A percentile compares a stretch with the other conserved stretches of the same genome.
Conservation (phyloP, 2,888 invertebrate genomes). For the Gymnosoma rotundatum region DNA sequence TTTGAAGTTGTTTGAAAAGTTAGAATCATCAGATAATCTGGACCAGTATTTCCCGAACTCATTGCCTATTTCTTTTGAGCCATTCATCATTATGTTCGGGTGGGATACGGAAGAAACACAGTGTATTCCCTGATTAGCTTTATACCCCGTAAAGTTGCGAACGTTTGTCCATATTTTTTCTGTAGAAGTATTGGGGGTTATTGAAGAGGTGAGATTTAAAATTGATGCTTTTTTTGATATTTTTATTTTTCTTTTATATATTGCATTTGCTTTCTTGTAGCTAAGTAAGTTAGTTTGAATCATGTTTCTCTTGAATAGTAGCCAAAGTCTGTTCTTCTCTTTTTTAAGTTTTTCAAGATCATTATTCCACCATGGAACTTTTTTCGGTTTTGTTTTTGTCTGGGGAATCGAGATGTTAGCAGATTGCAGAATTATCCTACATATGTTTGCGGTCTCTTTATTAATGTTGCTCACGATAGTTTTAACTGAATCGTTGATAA, state of each 20-base stretch:
- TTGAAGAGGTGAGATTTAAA: not conserved
- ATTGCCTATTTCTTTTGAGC: too few species aligned
- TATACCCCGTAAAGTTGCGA: not conserved
- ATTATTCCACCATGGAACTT: constrained; percentile 53
- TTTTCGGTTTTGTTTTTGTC: not conserved
- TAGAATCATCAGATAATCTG: too few species aligned
- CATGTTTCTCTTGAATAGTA: not conserved
- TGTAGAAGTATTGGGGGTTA: not conserved
- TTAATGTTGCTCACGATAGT: constrained; percentile 32
- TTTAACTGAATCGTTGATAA: not conserved
- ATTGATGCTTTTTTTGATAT: not conserved
- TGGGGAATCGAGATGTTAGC: constrained; percentile 51
- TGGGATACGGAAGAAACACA: not conserved
- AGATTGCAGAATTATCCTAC: not conserved
- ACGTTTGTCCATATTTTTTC: not conserved
- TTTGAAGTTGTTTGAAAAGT: too few species aligned
- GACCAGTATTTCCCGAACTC: too few species aligned
- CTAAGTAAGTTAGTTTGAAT: too few species aligned
- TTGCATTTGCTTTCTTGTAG: not conserved
- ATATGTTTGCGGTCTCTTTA: constrained; percentile 4
- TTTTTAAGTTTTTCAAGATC: constrained; percentile 1
- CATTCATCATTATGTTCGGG: not conserved
- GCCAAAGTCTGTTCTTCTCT: constrained; percentile 10
- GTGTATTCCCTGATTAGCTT: not conserved
- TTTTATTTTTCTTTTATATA: not conserved